phyloP scores from a whole-genome alignment of 2,113 vertebrate species.

The Antechinus flavipes region DNA sequence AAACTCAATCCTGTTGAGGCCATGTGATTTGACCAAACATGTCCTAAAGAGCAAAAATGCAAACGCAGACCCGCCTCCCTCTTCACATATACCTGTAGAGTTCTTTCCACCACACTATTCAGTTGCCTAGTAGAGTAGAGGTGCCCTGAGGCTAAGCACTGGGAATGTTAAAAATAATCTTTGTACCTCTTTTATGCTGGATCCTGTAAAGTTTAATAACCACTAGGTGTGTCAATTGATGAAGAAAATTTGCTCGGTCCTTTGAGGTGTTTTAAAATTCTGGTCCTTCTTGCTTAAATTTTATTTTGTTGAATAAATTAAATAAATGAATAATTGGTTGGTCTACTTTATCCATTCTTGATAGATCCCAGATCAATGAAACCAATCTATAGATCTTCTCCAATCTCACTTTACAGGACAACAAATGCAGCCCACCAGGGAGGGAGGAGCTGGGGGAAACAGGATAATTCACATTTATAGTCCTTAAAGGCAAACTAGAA shows the following conservation, averaged over 20 bases:
- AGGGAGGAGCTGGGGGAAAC: neutral
- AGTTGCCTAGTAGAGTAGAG: neutral
- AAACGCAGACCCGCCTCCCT: neutral
- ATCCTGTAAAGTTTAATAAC: neutral
- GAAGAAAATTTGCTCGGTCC: neutral
- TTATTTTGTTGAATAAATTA: neutral
- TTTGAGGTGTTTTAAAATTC: neutral
- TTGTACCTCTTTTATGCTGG: neutral
- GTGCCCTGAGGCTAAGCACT: neutral
- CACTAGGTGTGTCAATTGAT: neutral
- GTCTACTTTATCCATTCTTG: neutral
- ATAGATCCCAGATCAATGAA: neutral
- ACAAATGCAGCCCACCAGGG: neutral
- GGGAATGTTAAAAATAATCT: neutral
- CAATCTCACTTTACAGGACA: neutral
- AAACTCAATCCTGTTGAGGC: neutral
- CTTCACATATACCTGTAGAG: neutral
- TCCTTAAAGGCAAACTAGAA: neutral
- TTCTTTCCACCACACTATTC: neutral
- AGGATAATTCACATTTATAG: neutral
- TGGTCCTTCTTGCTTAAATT: neutral
- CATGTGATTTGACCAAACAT: neutral
- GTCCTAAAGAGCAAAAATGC: neutral
- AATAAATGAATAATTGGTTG: neutral
- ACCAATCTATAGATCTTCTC: neutral